A percentile compares a stretch with the other conserved stretches of the same genome.
Conservation (phyloP, 2,797 vertebrate genomes). For the Muscicapa striata region DNA sequence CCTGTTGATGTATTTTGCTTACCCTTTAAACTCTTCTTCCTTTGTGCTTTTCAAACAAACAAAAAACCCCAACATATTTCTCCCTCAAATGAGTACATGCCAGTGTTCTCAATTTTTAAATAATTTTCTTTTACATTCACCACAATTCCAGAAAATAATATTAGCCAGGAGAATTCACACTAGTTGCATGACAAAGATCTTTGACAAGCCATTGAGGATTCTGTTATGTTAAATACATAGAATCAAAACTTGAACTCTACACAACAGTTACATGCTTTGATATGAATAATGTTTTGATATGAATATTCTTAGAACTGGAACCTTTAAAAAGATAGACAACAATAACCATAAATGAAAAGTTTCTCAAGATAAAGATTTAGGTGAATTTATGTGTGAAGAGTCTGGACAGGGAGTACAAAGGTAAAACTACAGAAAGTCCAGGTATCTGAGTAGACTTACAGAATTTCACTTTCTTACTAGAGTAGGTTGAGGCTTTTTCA, state of each 20-base stretch:
- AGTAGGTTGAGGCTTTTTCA: not conserved
- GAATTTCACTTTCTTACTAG: not conserved
- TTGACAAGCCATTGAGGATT: not conserved
- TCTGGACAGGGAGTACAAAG: not conserved
- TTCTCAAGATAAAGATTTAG: not conserved
- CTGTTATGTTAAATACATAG: not conserved
- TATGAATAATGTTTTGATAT: not conserved
- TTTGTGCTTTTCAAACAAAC: not conserved
- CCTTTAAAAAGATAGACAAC: not conserved
- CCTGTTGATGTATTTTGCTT: not conserved
- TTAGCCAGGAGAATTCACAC: not conserved
- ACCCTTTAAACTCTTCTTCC: not conserved
- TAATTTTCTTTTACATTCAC: not conserved
- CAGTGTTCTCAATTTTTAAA: not conserved
- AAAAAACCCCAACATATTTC: accelerated
- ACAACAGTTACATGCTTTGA: not conserved
- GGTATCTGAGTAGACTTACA: not conserved
- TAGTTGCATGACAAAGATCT: not conserved
- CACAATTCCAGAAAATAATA: not conserved
- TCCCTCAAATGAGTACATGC: not conserved
- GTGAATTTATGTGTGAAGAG: not conserved
- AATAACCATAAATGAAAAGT: not conserved
- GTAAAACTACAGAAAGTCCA: not conserved
- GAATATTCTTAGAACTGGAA: not conserved
- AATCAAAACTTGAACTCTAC: not conserved